These are phyloP conservation scores for Aix galericulata DNA, from an alignment of 2,113 vertebrate species.

Conservation along the genomic window DNA sequence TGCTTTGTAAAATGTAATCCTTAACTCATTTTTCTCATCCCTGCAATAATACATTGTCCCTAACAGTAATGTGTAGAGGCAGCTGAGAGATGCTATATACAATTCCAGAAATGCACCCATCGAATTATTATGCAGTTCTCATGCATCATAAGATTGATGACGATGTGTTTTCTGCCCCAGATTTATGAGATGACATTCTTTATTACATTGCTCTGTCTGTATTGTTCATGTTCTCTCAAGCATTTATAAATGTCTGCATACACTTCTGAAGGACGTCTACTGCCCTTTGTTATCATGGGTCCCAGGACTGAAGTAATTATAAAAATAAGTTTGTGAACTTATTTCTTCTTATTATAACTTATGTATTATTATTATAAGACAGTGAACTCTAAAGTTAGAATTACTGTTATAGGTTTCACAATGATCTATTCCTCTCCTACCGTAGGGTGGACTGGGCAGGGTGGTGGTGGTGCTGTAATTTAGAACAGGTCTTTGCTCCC, in stretches of 20 bases:
- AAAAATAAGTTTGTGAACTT: background rate
- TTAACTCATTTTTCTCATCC: constrained; percentile 3
- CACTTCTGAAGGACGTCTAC: background rate
- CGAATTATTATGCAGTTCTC: background rate
- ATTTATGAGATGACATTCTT: background rate
- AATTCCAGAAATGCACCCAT: background rate
- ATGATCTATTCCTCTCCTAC: background rate
- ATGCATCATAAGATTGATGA: background rate
- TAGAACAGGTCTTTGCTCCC: background rate
- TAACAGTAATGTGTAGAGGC: background rate
- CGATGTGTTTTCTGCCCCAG: background rate
- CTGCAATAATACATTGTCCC: background rate
- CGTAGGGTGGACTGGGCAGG: background rate
- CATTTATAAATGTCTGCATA: background rate
- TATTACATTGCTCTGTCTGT: background rate
- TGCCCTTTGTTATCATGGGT: background rate
- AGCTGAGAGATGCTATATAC: background rate
- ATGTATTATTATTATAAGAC: too few relatives aligned
- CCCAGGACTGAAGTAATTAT: background rate
- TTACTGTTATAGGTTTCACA: background rate
- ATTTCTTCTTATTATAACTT: too few relatives aligned
- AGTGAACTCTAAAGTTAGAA: background rate
- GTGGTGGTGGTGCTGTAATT: background rate
- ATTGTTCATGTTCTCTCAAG: background rate
- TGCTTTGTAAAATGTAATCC: background rate